A percentile compares a stretch with the other conserved stretches of the same genome.
Conservation (phyloP, 2,797 vertebrate species). For the Acropternis orthonyx region DNA sequence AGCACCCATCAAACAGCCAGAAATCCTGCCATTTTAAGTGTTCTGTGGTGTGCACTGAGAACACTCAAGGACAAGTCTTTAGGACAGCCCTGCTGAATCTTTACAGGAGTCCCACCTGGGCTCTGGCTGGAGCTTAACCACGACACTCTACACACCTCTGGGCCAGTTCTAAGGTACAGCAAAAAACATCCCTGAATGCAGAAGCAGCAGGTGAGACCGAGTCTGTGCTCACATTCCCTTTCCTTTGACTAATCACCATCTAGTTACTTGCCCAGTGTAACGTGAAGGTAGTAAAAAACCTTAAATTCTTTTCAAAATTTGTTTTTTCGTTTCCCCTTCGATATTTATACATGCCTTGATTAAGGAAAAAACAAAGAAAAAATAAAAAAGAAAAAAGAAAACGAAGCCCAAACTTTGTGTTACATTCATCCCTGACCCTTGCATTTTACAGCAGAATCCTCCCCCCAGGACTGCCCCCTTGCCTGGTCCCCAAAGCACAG, state of each 20-base stretch:
- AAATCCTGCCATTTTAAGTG: rapidly evolving
- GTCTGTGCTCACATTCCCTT: rapidly evolving
- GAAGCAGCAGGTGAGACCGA: rapidly evolving
- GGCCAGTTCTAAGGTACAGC: neutral
- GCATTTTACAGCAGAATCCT: neutral
- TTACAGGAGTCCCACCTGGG: neutral
- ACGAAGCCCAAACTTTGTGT: neutral
- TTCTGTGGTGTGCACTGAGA: rapidly evolving
- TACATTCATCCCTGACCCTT: neutral
- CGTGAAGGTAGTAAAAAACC: rapidly evolving
- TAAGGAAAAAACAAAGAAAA: neutral
- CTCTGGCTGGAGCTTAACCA: neutral
- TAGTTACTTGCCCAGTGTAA: neutral
- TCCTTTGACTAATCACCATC: rapidly evolving
- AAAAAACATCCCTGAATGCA: rapidly evolving
- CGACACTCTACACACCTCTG: rapidly evolving
- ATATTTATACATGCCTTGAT: neutral
- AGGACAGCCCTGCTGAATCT: neutral
- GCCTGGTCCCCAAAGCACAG: rapidly evolving
- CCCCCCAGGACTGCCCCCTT: neutral
- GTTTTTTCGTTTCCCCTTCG: neutral
- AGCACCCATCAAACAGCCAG: rapidly evolving
- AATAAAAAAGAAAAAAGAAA: neutral
- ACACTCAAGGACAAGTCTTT: no score
- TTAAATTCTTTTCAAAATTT: neutral